These are phyloP conservation scores for Agrilus planipennis DNA, from an alignment of 1,140 invertebrate genomes.

Conservation along the genomic window DNA sequence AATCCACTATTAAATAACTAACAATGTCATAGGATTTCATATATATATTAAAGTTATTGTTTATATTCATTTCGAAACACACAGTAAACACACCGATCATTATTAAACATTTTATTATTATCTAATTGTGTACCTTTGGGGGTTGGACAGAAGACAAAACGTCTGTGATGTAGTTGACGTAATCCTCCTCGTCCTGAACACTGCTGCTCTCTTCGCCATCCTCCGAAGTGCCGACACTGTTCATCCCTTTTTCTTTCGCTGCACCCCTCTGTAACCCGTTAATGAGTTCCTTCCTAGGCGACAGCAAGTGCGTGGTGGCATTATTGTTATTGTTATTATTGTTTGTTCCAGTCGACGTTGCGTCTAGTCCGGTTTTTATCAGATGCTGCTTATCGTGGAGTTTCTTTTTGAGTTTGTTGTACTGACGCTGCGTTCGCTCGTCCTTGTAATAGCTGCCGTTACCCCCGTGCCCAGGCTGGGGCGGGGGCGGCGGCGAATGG, in stretches of 20 bases:
- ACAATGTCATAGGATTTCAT: too few species aligned
- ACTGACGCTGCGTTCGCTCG: conserved; percentile 62
- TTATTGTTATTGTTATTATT: conserved; percentile 20
- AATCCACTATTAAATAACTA: too few species aligned
- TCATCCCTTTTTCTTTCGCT: conserved; percentile 38
- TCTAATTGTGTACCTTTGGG: conserved; percentile 51
- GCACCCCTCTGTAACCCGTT: conserved; percentile 37
- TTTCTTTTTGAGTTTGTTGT: conserved; percentile 55
- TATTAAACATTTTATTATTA: too few species aligned
- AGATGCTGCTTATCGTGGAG: conserved; percentile 26
- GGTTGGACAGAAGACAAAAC: conserved; percentile 59
- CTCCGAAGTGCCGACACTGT: conserved; percentile 49
- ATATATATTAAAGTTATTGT: too few species aligned
- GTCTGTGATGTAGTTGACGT: conserved; percentile 49
- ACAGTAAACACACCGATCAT: too few species aligned
- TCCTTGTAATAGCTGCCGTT: conserved; percentile 52
- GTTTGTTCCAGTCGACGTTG: too few species aligned
- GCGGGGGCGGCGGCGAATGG: conserved; percentile 38
- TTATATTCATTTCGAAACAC: too few species aligned
- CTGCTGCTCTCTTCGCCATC: conserved; percentile 59
- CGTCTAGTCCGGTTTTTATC: too few species aligned
- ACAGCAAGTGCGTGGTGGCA: conserved; percentile 37
- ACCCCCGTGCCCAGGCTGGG: too few species aligned
- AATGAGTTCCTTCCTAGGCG: conserved; percentile 43
- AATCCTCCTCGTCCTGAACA: conserved; percentile 56